phyloP scores from a whole-genome alignment of 2,888 invertebrate genomes.

The Hirtodrosophila histrioides region DNA sequence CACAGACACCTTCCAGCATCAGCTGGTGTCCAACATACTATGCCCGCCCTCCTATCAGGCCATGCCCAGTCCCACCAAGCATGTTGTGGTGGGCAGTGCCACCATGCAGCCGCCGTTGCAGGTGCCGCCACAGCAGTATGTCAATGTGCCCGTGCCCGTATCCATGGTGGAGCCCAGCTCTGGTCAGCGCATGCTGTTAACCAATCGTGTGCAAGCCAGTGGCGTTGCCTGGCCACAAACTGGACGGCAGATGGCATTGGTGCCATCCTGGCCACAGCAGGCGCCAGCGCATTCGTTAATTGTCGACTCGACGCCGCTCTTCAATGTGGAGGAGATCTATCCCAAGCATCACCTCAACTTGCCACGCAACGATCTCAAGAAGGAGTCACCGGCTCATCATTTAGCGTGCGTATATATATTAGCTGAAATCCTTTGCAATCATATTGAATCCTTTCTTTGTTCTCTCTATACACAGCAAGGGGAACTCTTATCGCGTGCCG shows the following conservation, averaged over 20 bases:
- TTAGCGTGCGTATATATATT: constrained; percentile 80
- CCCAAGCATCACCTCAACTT: constrained; percentile 87
- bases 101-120: constrained; percentile 85
- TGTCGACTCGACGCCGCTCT: constrained; percentile 90
- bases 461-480: constrained; percentile 69
- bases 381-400: constrained; percentile 86
- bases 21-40: constrained; percentile 96
- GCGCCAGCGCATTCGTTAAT: constrained; percentile 89
- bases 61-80: constrained; percentile 88
- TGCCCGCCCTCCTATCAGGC: constrained; percentile 96
- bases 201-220: constrained; percentile 85
- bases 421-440: constrained; percentile 9
- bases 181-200: constrained; percentile 91
- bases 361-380: constrained; percentile 86
- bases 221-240: constrained; percentile 85
- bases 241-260: constrained; percentile 91
- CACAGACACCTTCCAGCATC: constrained; percentile 94
- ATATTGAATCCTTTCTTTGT: constrained; percentile 7
- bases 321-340: constrained; percentile 87
- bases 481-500: constrained; percentile 84
- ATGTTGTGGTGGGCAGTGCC: constrained; percentile 86
- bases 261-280: constrained; percentile 93
- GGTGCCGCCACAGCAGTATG: constrained; percentile 93
- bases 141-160: constrained; percentile 88
- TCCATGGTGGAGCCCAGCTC: constrained; percentile 95